phyloP scores from a whole-genome alignment of 1,140 invertebrate genomes.

The Paralvinella palmiformis region DNA sequence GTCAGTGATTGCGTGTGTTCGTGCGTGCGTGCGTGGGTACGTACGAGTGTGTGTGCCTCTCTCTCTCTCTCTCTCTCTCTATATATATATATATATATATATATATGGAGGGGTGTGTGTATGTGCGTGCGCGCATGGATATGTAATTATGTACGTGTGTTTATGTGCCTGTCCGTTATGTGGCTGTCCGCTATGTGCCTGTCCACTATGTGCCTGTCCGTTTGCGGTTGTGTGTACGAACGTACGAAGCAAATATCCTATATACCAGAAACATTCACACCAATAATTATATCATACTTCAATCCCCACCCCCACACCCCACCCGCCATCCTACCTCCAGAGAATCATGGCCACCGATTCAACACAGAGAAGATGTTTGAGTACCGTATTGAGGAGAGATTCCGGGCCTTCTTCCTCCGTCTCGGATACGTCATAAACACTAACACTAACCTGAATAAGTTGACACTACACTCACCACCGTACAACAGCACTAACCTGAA shows the following conservation, averaged over 20 bases:
- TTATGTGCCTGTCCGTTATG: too few relatives aligned
- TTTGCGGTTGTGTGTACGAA: slow-evolving; percentile 8
- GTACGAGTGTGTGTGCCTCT: background rate
- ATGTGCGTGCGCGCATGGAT: too few relatives aligned
- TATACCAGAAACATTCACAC: background rate
- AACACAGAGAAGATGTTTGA: slow-evolving; percentile 15
- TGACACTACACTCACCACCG: background rate
- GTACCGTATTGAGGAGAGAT: background rate
- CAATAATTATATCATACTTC: background rate
- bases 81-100: too few relatives aligned
- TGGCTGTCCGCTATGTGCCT: too few relatives aligned
- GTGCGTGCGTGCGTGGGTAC: background rate
- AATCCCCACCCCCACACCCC: background rate
- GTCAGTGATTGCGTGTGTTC: background rate
- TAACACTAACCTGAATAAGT: background rate
- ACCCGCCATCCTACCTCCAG: background rate
- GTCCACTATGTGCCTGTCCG: slow-evolving; percentile 1
- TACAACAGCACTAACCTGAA: background rate
- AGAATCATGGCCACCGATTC: slow-evolving; percentile 9
- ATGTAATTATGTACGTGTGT: too few relatives aligned
- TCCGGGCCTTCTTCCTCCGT: slow-evolving; percentile 11
- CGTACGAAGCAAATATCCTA: background rate
- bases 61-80: background rate
- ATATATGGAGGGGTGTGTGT: too few relatives aligned
- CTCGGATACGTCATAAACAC: background rate